Evolutionary conservation across 1,140 invertebrate species (phyloP).

Genomic region (Propsilocerus akamusi): DNA sequence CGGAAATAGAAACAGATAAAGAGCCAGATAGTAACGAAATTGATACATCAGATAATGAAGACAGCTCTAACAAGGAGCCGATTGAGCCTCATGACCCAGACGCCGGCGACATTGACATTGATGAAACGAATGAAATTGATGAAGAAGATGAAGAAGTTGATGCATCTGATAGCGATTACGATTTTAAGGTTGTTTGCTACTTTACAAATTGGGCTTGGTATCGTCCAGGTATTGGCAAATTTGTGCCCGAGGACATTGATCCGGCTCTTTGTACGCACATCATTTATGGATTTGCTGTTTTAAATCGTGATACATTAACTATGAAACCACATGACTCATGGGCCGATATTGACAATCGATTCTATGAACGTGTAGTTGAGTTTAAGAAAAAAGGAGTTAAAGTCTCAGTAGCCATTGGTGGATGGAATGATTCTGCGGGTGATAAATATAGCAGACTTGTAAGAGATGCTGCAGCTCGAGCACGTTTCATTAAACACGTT

Average conservation of each 20-base stretch:
- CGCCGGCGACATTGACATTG: constrained; percentile 7
- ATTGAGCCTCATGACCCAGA: not conserved
- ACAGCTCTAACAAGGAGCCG: not conserved
- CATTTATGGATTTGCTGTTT: constrained; percentile 78
- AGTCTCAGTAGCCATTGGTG: constrained; percentile 68
- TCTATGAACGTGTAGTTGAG: constrained; percentile 62
- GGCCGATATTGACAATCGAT: constrained; percentile 74
- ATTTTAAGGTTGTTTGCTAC: constrained; percentile 68
- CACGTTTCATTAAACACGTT: constrained; percentile 52
- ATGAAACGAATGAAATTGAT: constrained; percentile 6
- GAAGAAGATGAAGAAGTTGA: constrained; percentile 7
- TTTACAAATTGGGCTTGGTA: constrained; percentile 93
- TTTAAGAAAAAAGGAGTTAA: constrained; percentile 57
- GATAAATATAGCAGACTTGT: constrained; percentile 73
- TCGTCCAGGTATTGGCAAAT: constrained; percentile 59
- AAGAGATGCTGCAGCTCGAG: constrained; percentile 46
- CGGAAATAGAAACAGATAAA: not conserved
- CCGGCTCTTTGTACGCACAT: constrained; percentile 74
- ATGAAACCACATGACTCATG: constrained; percentile 76
- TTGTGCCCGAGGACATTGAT: constrained; percentile 64
- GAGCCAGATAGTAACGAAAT: not conserved
- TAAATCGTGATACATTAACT: constrained; percentile 52
- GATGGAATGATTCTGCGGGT: constrained; percentile 76
- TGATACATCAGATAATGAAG: not conserved
- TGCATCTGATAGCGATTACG: constrained; percentile 13